Base-by-base conservation (phyloP, 2,113 vertebrate genomes). In the Aptenodytes patagonicus region DNA sequence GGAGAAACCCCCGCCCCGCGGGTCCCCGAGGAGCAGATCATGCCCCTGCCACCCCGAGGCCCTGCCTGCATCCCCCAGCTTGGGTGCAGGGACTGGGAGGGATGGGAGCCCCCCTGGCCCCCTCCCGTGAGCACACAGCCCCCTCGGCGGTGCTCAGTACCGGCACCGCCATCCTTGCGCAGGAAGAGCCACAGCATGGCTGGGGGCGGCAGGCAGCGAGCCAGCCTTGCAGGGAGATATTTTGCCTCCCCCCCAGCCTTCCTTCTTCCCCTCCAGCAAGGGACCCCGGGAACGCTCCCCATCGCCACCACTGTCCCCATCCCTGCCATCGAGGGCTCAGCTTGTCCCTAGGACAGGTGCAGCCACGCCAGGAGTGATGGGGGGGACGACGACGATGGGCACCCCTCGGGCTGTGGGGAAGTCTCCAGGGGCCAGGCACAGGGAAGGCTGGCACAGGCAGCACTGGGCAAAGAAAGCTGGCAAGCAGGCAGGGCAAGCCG, bases 251-350 rank as follows among this genome's bases (percentile, higher is more conserved):
- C 31, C 3, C 4, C 65, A 75, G n/a, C 38, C 34, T 52, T 85
- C 65, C n/a, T 69, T 29, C 80, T 42, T 60, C 29, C 62, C 21
- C 51, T 46, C 62, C 83, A 77, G 54, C 44, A 28, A 68, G 29
- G 40, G n/a, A 86, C 57, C 46, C 47, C 3, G 10, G 69, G 38
- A 58, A 70, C 3, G 9, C 24, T 70, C 55, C 64, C 46, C 31
- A 42, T 13, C 17, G 1, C 24, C 0, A 0, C 60, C 51, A 52
- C 46, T 4, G 5, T 29, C 34, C 42, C 57, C 51, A 12, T 36
- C 49, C 18, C 47, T 13, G 32, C 44, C 52, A 60, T 4, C 21
- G 46, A 49, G n/a, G 25, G 47, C 60, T 85, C 12, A 4, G 65
- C 40, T 31, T 28, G 44, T 31, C 40, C 61, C 57, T 18, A 34